Base-by-base conservation (phyloP, 2,888 invertebrate species). In the Volucella inflata region DNA sequence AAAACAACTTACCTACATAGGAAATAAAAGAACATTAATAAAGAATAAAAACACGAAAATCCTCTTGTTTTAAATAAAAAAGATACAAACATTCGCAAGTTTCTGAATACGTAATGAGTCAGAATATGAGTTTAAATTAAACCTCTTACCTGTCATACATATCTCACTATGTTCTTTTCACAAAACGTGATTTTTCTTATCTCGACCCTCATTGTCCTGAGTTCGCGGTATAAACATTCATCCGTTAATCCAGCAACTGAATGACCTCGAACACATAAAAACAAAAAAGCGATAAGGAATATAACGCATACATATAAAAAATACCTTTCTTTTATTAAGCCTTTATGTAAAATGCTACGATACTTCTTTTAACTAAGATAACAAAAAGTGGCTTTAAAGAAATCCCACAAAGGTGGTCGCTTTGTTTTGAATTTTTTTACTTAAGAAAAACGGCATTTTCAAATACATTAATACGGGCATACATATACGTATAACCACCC, bases 171-270 rank as follows among this genome's bases (percentile, higher is more conserved):
- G 2, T 40, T 11, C 21, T 59, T 38, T 59, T 16, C 17, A 42
- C 14, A 38, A 50, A 48, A 74, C 64, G 53, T 64, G 53, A 62
- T 62, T 40, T 53, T 40, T 75, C 40, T 48, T 75, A 67, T 75
- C 75, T 48, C 42, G 6, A 8, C 30, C 16, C 46, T 74, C 12
- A 67, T 65, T 67, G 48, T 48, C 17, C n/a, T 21, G 48, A 11
- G 38, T n/a, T 21, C 50, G 12, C 16, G 10, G 14, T 55, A 10
- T 59, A 14, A 75, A 55, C 30, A 46, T 60, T 44, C 12, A 57
- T 40, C 8, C 36, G n/a, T 12, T 42, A 48, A 75, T 48, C 38
- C 30, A 30, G 21, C 8, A 8, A 48, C 10, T 12, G 38, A 48
- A 16, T 48, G 65, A 65, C 46, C 38, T 40, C 38, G 48, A 50